Evolutionary conservation across 2,797 vertebrate species (phyloP).

Genomic region (Helarctos malayanus): DNA sequence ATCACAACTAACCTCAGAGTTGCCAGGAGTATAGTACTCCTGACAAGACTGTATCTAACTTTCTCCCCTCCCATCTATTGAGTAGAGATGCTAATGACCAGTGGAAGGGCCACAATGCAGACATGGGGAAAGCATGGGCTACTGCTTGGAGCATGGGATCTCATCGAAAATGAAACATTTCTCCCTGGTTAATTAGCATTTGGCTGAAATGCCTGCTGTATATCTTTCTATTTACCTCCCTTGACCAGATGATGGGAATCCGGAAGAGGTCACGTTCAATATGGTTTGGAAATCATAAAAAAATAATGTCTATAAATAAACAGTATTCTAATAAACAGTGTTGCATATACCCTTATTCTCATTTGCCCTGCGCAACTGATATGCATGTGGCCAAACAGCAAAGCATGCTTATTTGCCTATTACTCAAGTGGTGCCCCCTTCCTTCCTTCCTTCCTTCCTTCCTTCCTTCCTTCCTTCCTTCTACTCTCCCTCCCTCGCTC

Average conservation of each 20-base stretch:
- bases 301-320: background rate
- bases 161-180: background rate
- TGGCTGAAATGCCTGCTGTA: background rate
- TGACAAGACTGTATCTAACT: background rate
- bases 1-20: background rate
- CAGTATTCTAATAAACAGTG: background rate
- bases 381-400: background rate
- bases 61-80: background rate
- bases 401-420: background rate
- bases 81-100: background rate
- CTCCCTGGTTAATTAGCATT: background rate
- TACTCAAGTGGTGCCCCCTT: background rate
- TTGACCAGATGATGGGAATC: background rate
- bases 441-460: background rate
- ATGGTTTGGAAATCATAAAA: background rate
- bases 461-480: too few species aligned
- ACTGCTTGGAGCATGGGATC: background rate
- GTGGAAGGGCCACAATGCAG: background rate
- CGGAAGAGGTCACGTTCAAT: background rate
- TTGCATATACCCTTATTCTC: background rate
- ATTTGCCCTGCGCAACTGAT: background rate
- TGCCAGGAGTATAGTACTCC: background rate
- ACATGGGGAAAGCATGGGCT: background rate
- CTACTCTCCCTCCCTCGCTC: accelerated
- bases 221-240: background rate